Percentiles rank a stretch among this genome's conserved stretches.
These are phyloP conservation scores for Ranitomeya variabilis DNA, from an alignment of 2,113 vertebrate genomes.

Conservation along the genomic window DNA sequence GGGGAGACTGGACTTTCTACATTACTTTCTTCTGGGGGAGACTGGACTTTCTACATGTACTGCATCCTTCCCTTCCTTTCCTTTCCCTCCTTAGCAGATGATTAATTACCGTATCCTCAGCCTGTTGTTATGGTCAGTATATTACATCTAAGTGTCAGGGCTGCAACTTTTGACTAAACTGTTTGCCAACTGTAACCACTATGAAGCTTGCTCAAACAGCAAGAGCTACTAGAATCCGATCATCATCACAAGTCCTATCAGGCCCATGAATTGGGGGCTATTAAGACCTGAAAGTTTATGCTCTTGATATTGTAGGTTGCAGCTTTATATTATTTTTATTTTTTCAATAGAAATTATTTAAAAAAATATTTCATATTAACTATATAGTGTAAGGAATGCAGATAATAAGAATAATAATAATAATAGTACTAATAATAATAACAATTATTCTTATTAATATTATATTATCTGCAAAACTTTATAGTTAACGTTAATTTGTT, in stretches of 20 bases:
- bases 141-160: conserved; percentile 65
- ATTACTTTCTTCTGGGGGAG: not conserved
- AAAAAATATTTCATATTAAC: too few species aligned
- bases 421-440: too few species aligned
- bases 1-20: too few species aligned
- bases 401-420: too few species aligned
- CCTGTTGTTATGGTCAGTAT: conserved; percentile 70
- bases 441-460: too few species aligned
- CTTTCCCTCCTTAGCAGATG: conserved; percentile 71
- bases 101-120: conserved; percentile 75
- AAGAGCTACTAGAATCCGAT: not conserved
- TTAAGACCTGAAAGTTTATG: not conserved
- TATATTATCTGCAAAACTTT: too few species aligned
- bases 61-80: not conserved
- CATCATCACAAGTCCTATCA: not conserved
- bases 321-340: too few species aligned
- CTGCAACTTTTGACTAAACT: conserved; percentile 67
- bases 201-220: conserved; percentile 75
- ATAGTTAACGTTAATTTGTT: too few species aligned
- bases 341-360: too few species aligned
- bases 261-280: not conserved
- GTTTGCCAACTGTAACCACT: conserved; percentile 78
- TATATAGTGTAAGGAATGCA: too few species aligned
- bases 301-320: not conserved
- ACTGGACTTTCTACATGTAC: not conserved